A percentile compares a stretch with the other conserved stretches of the same genome.
phyloP scores from a whole-genome alignment of 1,140 invertebrate genomes.

The Lordiphosa clarofinis region DNA sequence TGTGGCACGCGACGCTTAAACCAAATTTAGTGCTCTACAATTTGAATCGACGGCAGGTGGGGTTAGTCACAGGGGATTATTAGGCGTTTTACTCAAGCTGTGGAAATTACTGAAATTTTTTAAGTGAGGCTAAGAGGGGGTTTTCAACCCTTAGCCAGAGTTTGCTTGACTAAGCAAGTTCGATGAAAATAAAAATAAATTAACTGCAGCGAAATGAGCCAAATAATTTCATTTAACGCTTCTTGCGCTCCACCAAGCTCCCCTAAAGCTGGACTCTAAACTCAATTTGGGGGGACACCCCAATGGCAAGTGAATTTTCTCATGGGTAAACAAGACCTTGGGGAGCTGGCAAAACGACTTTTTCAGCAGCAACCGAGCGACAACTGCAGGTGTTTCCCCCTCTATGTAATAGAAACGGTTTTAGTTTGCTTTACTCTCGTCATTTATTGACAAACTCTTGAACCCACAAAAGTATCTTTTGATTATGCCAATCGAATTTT shows the following conservation, averaged over 20 bases:
- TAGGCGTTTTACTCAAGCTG: conserved; percentile 59
- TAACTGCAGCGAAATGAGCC: conserved; percentile 60
- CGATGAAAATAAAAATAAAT: conserved; percentile 45
- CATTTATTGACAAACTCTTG: conserved; percentile 22
- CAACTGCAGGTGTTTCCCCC: conserved; percentile 33
- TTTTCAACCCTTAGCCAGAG: conserved; percentile 15
- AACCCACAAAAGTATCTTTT: conserved; percentile 16
- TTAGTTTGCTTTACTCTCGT: conserved; percentile 14
- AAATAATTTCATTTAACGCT: conserved; percentile 66
- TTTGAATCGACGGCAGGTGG: conserved; percentile 21
- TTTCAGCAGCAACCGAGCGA: not conserved
- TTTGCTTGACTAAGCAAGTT: not conserved
- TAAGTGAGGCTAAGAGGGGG: not conserved
- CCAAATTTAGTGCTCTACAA: conserved; percentile 28
- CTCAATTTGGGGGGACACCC: conserved; percentile 16
- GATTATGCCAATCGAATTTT: conserved; percentile 25
- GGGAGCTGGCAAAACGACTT: no score
- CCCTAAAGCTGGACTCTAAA: conserved; percentile 24
- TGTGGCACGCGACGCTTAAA: conserved; percentile 53
- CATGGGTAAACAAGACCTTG: no score
- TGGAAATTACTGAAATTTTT: conserved; percentile 53
- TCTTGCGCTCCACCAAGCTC: conserved; percentile 2
- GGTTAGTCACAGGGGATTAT: conserved; percentile 31
- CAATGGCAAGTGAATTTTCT: conserved; percentile 30
- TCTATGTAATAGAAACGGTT: conserved; percentile 15